Evolutionary conservation across 2,888 invertebrate species (phyloP).

Genomic region (Heteropelma amictum): DNA sequence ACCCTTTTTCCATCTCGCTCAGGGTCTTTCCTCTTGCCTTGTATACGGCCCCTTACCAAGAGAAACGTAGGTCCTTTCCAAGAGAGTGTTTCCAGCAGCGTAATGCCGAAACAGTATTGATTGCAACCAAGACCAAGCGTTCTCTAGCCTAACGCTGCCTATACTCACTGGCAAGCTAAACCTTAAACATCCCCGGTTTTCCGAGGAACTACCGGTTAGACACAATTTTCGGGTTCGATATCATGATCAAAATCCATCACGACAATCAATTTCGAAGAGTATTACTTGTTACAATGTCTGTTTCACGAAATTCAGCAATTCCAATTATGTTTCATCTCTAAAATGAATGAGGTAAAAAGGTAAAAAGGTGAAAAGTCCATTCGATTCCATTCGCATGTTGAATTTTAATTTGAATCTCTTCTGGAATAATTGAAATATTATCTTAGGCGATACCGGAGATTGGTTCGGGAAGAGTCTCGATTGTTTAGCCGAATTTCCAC

Average conservation of each 20-base stretch:
- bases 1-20: constrained; percentile 55
- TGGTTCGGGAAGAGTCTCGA: background rate
- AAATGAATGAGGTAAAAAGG: too few species aligned
- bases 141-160: constrained; percentile 68
- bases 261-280: background rate
- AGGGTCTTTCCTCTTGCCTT: constrained; percentile 56
- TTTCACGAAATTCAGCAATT: too few species aligned
- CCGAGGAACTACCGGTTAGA: constrained; percentile 19
- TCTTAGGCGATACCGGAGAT: too few species aligned
- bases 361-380: too few species aligned
- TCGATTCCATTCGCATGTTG: too few species aligned
- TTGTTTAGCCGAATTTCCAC: constrained; percentile 41
- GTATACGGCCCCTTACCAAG: constrained; percentile 60
- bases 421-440: too few species aligned
- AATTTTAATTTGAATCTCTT: too few species aligned
- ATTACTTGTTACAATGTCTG: background rate
- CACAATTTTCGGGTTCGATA: background rate
- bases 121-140: constrained; percentile 67
- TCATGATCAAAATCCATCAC: background rate
- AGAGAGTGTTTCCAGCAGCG: constrained; percentile 76
- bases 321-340: too few species aligned
- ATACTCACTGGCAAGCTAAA: constrained; percentile 39
- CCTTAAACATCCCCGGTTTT: constrained; percentile 32
- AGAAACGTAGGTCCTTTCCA: constrained; percentile 75
- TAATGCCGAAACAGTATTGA: constrained; percentile 78